Conservation (phyloP, 35 echinoderm and acorn worm genomes). For the Diadema setosum region DNA sequence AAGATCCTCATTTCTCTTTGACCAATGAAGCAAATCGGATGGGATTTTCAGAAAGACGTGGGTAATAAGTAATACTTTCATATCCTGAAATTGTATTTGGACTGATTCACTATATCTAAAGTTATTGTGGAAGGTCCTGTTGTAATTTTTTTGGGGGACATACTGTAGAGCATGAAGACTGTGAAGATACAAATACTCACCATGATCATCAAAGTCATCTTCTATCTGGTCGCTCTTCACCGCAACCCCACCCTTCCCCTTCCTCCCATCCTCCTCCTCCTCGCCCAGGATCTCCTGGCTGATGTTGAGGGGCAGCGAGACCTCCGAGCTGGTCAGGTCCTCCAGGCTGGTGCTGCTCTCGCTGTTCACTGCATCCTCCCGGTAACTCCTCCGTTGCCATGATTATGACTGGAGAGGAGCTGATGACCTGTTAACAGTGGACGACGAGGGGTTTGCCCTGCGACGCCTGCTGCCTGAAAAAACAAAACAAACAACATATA, state of each 20-base stretch:
- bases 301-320: conserved; percentile 4
- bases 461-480: background rate
- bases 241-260: background rate
- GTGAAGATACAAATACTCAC: background rate
- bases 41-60: no score
- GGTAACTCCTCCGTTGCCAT: background rate
- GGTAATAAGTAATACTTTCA: no score
- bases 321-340: background rate
- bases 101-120: no score
- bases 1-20: no score
- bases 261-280: background rate
- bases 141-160: no score
- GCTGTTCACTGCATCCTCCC: background rate
- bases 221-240: background rate
- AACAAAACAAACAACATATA: no score
- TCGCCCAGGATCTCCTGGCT: background rate
- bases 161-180: no score
- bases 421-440: background rate
- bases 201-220: background rate
- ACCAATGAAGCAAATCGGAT: no score
- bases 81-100: no score
- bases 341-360: background rate
- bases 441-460: background rate
- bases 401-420: background rate
- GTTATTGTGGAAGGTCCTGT: no score